Evolutionary conservation across 2,797 vertebrate species (phyloP), one percentile per base, ranked within the genome.

Genomic region (Urophycis tenuis): DNA sequence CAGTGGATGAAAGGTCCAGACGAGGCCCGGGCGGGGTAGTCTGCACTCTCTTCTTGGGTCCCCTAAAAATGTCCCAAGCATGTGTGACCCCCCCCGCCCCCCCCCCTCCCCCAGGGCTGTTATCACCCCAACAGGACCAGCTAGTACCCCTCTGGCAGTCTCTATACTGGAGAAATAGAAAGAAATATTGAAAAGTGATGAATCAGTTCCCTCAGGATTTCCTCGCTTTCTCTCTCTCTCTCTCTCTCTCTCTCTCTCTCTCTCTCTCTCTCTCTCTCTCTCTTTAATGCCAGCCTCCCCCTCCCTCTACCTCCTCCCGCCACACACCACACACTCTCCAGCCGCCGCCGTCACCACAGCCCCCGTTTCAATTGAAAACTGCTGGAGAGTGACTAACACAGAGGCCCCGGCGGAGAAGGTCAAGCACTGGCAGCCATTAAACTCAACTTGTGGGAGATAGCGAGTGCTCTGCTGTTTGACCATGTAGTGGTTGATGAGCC

Each of bases 361-460:
- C 86, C 86, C 78, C 76, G 78, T 88, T 91, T 88, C 85, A 85
- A 89, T 90, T 89, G 86, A 77, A 79, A 87, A 77, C 82, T 88
- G 86, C 79, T 84, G 87, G 82, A 87, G 89, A 88, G 89, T 88
- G 86, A 90, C 87, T 87, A 87, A 89, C 87, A 83, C 77, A 76
- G 82, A 73, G 79, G 84, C 82, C 81, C 81, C 81, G 25, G 71
- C 74, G 77, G 86, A 87, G 88, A 90, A 92, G 89, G 91, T 91
- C 88, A 90, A 89, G 88, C 81, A 84, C 84, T 78, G 88, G 86
- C 84, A 78, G 82, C 90, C 86, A 88, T 89, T 90, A 90, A 87
- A 89, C 79, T 86, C 86, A 67, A 87, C 87, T 90, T 87, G 85
- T 89, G 85, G 87, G 84, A 78, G 81, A 82, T 84, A 86, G 89